phyloP scores from a whole-genome alignment of 2,888 invertebrate genomes.

The Nycteola revayana region DNA sequence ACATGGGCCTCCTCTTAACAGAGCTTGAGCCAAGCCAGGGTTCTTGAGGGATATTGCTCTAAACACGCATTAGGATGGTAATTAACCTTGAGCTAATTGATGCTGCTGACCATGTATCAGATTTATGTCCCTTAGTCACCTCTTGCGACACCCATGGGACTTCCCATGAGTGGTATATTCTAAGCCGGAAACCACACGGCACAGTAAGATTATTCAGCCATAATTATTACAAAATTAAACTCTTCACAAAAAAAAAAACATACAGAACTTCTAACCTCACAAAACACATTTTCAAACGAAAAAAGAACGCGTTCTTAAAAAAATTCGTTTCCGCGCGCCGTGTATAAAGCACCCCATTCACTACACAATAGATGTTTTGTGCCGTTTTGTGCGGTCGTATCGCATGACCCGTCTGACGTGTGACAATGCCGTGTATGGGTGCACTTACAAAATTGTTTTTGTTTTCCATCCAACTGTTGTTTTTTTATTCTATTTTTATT shows the following conservation, averaged over 20 bases:
- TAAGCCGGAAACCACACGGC: no score
- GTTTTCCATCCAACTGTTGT: slow-evolving; percentile 44
- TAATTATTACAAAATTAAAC: no score
- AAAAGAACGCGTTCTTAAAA: slow-evolving; percentile 70
- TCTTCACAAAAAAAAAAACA: slow-evolving; percentile 7
- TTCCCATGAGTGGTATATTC: no score
- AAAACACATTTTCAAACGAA: slow-evolving; percentile 45
- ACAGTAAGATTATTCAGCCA: no score
- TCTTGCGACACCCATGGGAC: no score
- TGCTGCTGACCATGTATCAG: no score
- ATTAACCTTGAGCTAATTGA: no score
- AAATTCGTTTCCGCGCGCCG: slow-evolving; percentile 70
- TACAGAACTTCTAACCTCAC: slow-evolving; percentile 26
- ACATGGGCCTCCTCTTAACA: no score
- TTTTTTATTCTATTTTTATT: slow-evolving; percentile 32
- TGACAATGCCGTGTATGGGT: slow-evolving; percentile 50
- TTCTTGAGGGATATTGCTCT: no score
- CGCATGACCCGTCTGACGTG: slow-evolving; percentile 51
- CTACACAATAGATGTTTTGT: slow-evolving; percentile 70
- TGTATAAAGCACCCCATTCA: slow-evolving; percentile 72
- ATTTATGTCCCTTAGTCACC: no score
- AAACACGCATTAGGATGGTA: no score
- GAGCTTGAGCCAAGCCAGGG: no score
- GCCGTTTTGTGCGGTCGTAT: slow-evolving; percentile 51
- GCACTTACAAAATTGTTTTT: slow-evolving; percentile 78